Evolutionary conservation across 2,113 vertebrate species (phyloP).

Genomic region (Oriolus oriolus): DNA sequence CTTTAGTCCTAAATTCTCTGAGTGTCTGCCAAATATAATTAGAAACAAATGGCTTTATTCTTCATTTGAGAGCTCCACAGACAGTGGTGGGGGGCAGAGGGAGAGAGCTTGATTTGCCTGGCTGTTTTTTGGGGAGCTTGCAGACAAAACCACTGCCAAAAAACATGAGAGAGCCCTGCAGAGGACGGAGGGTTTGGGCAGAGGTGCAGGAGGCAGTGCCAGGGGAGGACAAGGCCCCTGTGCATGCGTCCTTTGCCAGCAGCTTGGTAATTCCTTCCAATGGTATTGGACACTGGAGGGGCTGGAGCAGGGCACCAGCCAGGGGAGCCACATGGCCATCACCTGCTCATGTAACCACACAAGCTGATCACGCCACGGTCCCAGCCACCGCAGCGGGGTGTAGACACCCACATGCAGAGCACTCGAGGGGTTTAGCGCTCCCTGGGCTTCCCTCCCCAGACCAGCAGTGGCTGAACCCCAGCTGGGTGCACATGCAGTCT

Average conservation of each 20-base stretch:
- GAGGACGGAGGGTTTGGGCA: neutral
- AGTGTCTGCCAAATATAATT: constrained; percentile 56
- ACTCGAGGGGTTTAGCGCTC: rapidly evolving
- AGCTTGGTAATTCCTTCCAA: neutral
- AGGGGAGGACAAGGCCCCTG: rapidly evolving
- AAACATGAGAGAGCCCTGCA: neutral
- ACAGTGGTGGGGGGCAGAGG: neutral
- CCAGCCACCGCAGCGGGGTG: neutral
- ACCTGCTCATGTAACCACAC: neutral
- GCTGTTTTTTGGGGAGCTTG: neutral
- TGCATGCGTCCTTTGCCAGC: neutral
- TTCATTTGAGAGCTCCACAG: neutral
- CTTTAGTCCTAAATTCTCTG: constrained; percentile 53
- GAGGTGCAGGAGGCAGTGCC: neutral
- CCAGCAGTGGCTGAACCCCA: neutral
- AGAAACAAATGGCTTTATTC: constrained; percentile 64
- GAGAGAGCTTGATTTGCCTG: neutral
- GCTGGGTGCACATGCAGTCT: rapidly evolving
- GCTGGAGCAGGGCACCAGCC: neutral
- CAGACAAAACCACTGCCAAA: neutral
- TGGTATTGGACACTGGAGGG: neutral
- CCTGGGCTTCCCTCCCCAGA: neutral
- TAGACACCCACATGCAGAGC: neutral
- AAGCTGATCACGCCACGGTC: too few species aligned
- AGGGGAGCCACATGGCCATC: neutral